phyloP scores from a whole-genome alignment of 1,140 invertebrate genomes.

The Lepidurus arcticus region DNA sequence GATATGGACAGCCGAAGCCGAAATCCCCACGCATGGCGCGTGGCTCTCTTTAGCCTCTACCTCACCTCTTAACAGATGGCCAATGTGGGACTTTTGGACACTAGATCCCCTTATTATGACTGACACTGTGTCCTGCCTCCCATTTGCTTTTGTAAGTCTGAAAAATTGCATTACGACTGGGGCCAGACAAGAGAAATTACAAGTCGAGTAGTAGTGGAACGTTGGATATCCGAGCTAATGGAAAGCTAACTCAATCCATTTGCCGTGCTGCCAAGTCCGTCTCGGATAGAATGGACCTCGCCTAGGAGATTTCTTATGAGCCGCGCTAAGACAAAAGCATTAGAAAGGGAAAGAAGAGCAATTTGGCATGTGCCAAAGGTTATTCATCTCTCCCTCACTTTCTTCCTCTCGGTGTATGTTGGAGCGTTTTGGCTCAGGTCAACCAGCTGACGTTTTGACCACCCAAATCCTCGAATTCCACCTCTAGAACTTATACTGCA shows the following conservation, averaged over 20 bases:
- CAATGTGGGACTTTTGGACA: not conserved
- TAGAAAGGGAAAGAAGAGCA: not conserved
- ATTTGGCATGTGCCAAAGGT: constrained; percentile 19
- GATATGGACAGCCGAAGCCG: not conserved
- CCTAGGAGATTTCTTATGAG: not conserved
- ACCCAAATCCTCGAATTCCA: not conserved
- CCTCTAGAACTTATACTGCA: not conserved
- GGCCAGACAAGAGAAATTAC: not conserved
- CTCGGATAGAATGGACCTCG: not conserved
- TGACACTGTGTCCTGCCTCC: not conserved
- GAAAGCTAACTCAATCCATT: not conserved
- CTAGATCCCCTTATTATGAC: not conserved
- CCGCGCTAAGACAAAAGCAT: not conserved
- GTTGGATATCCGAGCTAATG: not conserved
- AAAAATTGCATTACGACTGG: not conserved
- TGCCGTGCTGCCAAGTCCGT: not conserved
- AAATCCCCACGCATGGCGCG: not conserved
- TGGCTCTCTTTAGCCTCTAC: not conserved
- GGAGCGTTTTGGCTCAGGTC: not conserved
- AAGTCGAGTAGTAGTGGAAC: not conserved
- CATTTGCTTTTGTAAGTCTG: not conserved
- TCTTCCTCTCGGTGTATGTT: not conserved
- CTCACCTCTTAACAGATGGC: not conserved
- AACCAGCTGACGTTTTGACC: constrained; percentile 15
- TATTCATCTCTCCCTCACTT: not conserved